Evolutionary conservation across 2,888 invertebrate species (phyloP).

Genomic region (Ceramica pisi): DNA sequence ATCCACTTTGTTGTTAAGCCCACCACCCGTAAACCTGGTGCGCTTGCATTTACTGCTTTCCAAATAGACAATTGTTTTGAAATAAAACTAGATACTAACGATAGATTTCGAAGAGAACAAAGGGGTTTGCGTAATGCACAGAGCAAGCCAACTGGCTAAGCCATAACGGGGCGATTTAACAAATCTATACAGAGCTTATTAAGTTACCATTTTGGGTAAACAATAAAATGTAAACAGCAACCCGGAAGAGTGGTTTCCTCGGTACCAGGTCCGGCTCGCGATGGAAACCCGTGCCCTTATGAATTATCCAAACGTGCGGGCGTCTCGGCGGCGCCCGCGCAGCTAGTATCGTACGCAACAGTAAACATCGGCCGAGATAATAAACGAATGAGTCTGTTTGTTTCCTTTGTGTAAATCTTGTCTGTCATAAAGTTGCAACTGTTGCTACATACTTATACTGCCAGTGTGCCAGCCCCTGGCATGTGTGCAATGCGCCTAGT

Average conservation of each 20-base stretch:
- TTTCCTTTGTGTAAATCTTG: constrained; percentile 77
- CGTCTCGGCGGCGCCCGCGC: constrained; percentile 82
- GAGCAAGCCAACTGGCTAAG: constrained; percentile 41
- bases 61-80: constrained; percentile 60
- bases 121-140: constrained; percentile 65
- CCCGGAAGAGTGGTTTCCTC: constrained; percentile 79
- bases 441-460: constrained; percentile 63
- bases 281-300: constrained; percentile 82
- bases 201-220: constrained; percentile 77
- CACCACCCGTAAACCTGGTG: constrained; percentile 32
- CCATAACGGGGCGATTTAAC: constrained; percentile 55
- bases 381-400: constrained; percentile 76
- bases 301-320: constrained; percentile 87
- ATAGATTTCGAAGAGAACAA: constrained; percentile 63
- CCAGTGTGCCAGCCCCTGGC: constrained; percentile 26
- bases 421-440: constrained; percentile 76
- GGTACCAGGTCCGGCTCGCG: constrained; percentile 68
- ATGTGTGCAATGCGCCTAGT: constrained; percentile 47
- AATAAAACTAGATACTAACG: constrained; percentile 57
- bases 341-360: constrained; percentile 72
- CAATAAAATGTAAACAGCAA: constrained; percentile 68
- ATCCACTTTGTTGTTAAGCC: constrained; percentile 60
- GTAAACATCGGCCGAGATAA: constrained; percentile 81
- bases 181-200: constrained; percentile 69
- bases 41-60: constrained; percentile 53